Base-by-base conservation (phyloP, 2,797 vertebrate species). In the Sebastes kiyomatsui region DNA sequence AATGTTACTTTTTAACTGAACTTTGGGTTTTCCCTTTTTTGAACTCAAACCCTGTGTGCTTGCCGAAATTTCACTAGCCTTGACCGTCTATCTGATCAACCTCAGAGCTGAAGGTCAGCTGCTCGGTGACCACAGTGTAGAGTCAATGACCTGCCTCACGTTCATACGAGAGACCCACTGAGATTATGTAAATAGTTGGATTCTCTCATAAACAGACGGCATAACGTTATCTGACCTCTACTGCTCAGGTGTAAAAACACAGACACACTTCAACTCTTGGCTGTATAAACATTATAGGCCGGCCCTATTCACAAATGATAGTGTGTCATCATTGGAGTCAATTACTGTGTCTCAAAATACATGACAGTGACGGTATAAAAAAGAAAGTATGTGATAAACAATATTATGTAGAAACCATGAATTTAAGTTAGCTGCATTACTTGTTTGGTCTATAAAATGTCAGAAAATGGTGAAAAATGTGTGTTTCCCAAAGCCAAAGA, bases 21-120 rank as follows among this genome's bases (percentile, higher is more conserved):
- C 68, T 70, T 71, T 72, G 70, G 75, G 62, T 27, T 80, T 77
- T 28, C 22, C 79, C 65, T 18, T 8, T 61, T 62, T 49, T 80
- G 20, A 81, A 70, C 60, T 58, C 1, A 6, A 78, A 38, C 33
- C 14, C 18, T 54, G 13, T 38, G 27, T 68, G 25, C 46, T 81
- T 73, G 58, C 71, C 58, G 64, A 66, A 52, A 42, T 64, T 14
- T 69, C 30, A 25, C 56, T 22, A 11, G 64, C 64, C 68, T 83
- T 68, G 68, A n/a, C 33, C 10, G 5, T 30, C 7, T 27, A 58
- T 68, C 25, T 78, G 67, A 64, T 82, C 6, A 52, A 20, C 75
- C 12, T 25, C 49, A 13, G 62, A 75, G 42, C 28, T 70, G 8
- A 76, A 81, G 72, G 72, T 55, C 80, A 75, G 28, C 30, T 23